phyloP scores from a whole-genome alignment of 2,797 vertebrate species.

The Etheostoma nigrum region DNA sequence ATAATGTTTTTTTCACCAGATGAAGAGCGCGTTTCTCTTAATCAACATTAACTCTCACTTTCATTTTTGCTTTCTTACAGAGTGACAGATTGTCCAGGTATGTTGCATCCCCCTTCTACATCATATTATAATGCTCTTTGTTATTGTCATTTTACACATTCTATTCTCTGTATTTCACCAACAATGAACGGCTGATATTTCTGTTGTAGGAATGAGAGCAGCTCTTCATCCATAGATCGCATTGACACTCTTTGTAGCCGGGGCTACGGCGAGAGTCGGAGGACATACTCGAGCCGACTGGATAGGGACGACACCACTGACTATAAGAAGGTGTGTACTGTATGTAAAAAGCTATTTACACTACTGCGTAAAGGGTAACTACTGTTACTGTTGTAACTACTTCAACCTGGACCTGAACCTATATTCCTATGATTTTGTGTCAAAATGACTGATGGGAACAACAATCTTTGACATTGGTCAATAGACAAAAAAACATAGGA shows the following conservation, averaged over 20 bases:
- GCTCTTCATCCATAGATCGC: conserved; percentile 85
- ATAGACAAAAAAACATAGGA: too few relatives aligned
- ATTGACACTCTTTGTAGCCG: conserved; percentile 87
- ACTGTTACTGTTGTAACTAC: too few relatives aligned
- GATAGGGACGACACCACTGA: conserved; percentile 94
- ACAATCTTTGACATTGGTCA: too few relatives aligned
- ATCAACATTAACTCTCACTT: conserved; percentile 10
- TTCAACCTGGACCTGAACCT: too few relatives aligned
- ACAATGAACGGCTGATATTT: rapidly evolving
- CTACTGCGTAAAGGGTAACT: not conserved
- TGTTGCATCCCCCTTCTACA: conserved; percentile 43
- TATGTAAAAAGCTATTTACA: not conserved
- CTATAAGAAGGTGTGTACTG: conserved; percentile 93
- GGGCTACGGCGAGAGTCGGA: conserved; percentile 89
- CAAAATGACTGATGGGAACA: too few relatives aligned
- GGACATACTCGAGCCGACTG: conserved; percentile 89
- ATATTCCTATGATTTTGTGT: too few relatives aligned
- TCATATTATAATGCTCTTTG: not conserved
- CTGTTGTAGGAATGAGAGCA: conserved; percentile 84
- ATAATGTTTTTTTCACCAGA: too few relatives aligned
- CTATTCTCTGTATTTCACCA: not conserved
- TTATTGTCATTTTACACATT: not conserved
- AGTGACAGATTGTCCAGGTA: conserved; percentile 94
- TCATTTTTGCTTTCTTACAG: conserved; percentile 78
- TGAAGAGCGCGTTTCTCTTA: not conserved